Evolutionary conservation across 2,888 invertebrate species (phyloP).

Genomic region (Andrena camellia): DNA sequence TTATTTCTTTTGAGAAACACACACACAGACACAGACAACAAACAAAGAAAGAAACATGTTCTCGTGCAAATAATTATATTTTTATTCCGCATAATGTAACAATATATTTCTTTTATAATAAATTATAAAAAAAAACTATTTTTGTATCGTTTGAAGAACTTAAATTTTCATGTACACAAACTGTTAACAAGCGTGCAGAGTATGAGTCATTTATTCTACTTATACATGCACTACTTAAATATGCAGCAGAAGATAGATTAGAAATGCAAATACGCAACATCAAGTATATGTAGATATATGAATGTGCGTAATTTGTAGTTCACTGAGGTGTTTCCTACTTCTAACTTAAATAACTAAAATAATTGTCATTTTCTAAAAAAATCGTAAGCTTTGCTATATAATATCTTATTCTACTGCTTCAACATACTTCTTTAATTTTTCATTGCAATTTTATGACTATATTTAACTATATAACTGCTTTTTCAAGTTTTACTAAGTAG

Average conservation of each 20-base stretch:
- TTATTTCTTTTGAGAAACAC: no score
- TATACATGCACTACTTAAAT: background rate
- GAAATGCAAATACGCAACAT: background rate
- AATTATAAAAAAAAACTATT: background rate
- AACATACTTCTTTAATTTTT: constrained; percentile 2
- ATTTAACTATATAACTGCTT: background rate
- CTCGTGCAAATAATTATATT: no score
- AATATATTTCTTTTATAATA: no score
- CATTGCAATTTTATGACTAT: background rate
- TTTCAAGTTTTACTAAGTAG: background rate
- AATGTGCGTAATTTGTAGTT: background rate
- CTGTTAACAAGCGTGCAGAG: background rate
- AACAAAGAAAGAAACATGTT: no score
- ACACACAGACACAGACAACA: no score
- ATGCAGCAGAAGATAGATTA: background rate
- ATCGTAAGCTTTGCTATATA: background rate
- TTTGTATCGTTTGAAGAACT: background rate
- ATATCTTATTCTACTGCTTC: background rate
- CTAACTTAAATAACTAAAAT: background rate
- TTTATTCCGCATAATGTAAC: no score
- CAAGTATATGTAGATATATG: background rate
- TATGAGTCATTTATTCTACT: background rate
- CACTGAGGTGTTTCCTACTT: background rate
- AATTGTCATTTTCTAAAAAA: background rate
- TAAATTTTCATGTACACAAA: background rate